Evolutionary conservation across 2,113 vertebrate genomes (phyloP).

Genomic region (Isurus oxyrinchus): DNA sequence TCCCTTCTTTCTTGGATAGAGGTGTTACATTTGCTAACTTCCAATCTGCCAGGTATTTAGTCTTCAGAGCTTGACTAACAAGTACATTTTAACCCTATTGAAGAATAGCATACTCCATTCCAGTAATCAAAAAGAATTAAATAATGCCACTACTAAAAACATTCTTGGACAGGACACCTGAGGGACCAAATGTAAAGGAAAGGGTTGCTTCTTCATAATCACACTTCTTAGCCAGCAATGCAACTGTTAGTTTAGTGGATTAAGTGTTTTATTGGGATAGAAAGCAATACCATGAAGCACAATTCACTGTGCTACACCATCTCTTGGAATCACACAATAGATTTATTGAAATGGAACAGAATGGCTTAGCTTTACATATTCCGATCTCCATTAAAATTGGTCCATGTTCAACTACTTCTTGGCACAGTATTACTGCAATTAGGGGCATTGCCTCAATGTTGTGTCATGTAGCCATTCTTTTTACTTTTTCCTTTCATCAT

Average conservation of each 20-base stretch:
- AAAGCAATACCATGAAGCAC: not conserved
- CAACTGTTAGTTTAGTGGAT: not conserved
- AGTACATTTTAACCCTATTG: not conserved
- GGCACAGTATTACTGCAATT: not conserved
- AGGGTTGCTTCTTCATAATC: not conserved
- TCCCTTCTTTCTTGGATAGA: too few species aligned
- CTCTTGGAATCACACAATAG: not conserved
- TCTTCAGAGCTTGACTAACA: not conserved
- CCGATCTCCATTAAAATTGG: not conserved
- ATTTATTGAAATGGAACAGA: not conserved
- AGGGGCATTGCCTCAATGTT: not conserved
- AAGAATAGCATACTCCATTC: not conserved
- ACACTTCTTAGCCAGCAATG: not conserved
- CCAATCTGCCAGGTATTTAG: not conserved
- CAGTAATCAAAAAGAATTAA: not conserved
- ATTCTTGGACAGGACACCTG: not conserved
- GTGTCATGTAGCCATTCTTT: not conserved
- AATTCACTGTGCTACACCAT: not conserved
- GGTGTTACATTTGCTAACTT: too few species aligned
- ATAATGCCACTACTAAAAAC: not conserved
- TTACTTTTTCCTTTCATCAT: not conserved
- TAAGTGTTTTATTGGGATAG: not conserved
- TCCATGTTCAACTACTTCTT: not conserved
- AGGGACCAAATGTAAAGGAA: not conserved
- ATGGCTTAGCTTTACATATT: not conserved